phyloP scores from a whole-genome alignment of 2,113 vertebrate genomes.

The Ailuropoda melanoleuca region DNA sequence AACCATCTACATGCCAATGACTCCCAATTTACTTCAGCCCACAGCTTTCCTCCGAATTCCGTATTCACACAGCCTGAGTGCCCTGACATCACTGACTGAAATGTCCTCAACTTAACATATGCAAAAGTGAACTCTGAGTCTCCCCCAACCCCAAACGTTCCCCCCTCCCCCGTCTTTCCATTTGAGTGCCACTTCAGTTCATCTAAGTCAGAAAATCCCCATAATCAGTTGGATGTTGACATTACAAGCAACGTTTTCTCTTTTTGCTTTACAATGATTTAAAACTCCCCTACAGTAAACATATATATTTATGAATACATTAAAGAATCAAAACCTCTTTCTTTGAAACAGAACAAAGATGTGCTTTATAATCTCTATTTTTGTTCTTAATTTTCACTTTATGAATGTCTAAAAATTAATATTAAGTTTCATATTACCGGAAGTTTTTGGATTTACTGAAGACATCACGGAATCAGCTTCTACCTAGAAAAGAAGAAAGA shows the following conservation, averaged over 20 bases:
- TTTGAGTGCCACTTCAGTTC: background rate
- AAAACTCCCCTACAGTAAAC: background rate
- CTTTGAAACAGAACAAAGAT: background rate
- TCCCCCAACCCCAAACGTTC: background rate
- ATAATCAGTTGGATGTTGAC: background rate
- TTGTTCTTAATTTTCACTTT: background rate
- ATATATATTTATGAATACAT: background rate
- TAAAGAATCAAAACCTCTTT: background rate
- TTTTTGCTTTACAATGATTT: background rate
- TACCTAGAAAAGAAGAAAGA: slow-evolving; percentile 77
- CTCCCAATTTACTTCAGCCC: background rate
- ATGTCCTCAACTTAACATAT: background rate
- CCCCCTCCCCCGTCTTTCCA: background rate
- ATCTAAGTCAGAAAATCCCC: background rate
- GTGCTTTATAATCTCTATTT: background rate
- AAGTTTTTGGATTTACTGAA: slow-evolving; percentile 59
- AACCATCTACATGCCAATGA: background rate
- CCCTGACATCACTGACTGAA: background rate
- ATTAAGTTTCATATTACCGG: slow-evolving; percentile 70
- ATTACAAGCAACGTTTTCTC: background rate
- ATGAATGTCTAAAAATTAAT: slow-evolving; percentile 35
- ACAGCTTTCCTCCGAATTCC: background rate
- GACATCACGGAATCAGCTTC: slow-evolving; percentile 79
- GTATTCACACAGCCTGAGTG: background rate
- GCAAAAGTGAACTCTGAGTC: background rate